Evolutionary conservation across 2,797 vertebrate species (phyloP).

Genomic region (Poecilia gillii): DNA sequence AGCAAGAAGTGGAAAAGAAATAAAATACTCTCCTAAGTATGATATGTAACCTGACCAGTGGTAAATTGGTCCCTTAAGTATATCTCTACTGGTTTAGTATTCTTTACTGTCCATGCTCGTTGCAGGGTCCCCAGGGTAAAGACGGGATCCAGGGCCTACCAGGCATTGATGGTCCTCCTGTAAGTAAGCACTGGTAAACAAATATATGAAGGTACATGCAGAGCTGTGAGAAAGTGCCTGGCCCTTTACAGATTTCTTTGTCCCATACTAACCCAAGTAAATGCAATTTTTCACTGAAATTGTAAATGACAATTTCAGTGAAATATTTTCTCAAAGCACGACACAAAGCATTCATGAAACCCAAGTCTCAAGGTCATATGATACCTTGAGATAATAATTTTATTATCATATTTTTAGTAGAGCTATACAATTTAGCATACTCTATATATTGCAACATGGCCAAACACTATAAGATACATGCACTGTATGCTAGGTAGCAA

Average conservation of each 20-base stretch:
- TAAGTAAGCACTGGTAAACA: constrained; percentile 76
- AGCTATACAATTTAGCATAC: neutral
- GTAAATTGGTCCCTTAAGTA: constrained; percentile 25
- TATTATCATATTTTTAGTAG: neutral
- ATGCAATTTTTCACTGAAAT: no score
- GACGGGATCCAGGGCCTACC: constrained; percentile 85
- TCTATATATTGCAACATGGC: neutral
- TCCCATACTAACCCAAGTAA: neutral
- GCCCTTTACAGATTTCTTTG: neutral
- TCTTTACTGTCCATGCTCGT: constrained; percentile 36
- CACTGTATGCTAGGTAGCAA: constrained; percentile 1
- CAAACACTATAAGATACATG: neutral
- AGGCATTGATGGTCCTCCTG: constrained; percentile 89
- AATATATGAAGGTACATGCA: constrained; percentile 5
- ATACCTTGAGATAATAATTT: neutral
- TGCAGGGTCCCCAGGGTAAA: constrained; percentile 89
- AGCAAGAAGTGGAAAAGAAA: constrained; percentile 41
- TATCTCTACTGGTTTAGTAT: constrained; percentile 20
- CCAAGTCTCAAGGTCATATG: neutral
- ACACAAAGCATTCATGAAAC: neutral
- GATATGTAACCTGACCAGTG: constrained; percentile 27
- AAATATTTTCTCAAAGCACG: neutral
- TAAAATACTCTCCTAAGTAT: constrained; percentile 25
- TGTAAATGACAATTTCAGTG: neutral
- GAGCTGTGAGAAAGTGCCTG: neutral